A percentile compares a stretch with the other conserved stretches of the same genome.
Evolutionary conservation across 2,797 vertebrate genomes (phyloP).

Genomic region (Bradypodion pumilum): DNA sequence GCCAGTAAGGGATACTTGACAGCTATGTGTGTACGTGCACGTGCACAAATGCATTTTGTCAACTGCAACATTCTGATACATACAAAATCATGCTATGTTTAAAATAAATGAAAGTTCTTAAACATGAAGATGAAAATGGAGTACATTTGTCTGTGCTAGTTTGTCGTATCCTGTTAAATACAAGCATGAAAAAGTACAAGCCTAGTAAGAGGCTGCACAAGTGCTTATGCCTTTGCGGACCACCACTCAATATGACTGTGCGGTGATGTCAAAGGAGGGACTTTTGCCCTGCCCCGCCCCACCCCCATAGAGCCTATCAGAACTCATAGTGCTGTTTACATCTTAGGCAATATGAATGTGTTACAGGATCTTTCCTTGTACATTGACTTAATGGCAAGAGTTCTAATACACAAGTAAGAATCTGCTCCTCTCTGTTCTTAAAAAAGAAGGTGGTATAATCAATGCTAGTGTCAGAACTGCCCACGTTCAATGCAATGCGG

Average conservation of each 20-base stretch:
- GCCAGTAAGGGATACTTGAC: too few relatives aligned
- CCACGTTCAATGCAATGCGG: neutral
- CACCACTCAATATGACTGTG: neutral
- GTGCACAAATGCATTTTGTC: neutral
- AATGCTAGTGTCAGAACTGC: neutral
- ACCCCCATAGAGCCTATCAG: too few relatives aligned
- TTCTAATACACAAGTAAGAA: neutral
- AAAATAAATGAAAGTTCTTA: neutral
- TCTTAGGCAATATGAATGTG: neutral
- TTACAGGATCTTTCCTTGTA: neutral
- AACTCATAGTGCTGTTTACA: too few relatives aligned
- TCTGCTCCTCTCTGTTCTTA: too few relatives aligned
- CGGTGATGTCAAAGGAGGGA: too few relatives aligned
- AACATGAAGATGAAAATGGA: constrained; percentile 18
- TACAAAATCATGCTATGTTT: neutral
- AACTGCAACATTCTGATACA: constrained; percentile 6
- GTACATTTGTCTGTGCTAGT: accelerated
- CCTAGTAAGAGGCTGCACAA: neutral
- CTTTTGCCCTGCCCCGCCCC: too few relatives aligned
- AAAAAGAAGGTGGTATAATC: neutral
- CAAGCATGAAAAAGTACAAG: neutral
- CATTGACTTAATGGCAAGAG: too few relatives aligned
- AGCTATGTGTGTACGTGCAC: too few relatives aligned
- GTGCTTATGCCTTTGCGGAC: neutral
- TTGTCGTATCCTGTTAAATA: constrained; percentile 8